These are phyloP conservation scores for Pterois miles DNA, from an alignment of 2,797 vertebrate species.

Conservation along the genomic window DNA sequence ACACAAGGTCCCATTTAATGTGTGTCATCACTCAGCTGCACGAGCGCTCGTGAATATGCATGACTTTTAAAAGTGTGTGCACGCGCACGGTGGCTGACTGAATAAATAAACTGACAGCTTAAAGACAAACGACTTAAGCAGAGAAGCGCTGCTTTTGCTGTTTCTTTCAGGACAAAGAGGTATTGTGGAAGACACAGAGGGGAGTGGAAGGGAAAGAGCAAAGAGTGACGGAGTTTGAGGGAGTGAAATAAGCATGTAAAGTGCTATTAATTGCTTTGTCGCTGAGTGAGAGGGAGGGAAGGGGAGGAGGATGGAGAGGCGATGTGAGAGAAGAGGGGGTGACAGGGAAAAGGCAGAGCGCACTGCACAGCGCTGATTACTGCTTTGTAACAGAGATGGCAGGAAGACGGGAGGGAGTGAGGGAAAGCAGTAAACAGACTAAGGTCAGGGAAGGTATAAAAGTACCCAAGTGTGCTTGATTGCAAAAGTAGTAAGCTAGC, in stretches of 20 bases:
- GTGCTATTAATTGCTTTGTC: conserved; percentile 65
- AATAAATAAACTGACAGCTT: conserved; percentile 50
- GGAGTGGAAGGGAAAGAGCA: conserved; percentile 19
- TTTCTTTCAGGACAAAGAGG: conserved; percentile 15
- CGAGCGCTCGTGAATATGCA: conserved; percentile 19
- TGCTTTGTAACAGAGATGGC: conserved; percentile 58
- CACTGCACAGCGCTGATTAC: conserved; percentile 59
- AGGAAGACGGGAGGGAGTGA: conserved; percentile 13
- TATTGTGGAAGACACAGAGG: conserved; percentile 15
- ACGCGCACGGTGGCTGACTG: conserved; percentile 2
- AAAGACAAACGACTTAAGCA: conserved; percentile 60
- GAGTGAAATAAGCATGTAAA: conserved; percentile 38
- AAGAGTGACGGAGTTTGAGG: conserved; percentile 3
- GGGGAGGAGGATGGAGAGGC: conserved; percentile 39
- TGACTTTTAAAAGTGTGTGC: conserved; percentile 5
- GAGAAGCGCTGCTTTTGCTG: neutral
- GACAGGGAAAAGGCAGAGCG: conserved; percentile 31
- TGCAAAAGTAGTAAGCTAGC: conserved; percentile 38
- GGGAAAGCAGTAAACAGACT: conserved; percentile 54
- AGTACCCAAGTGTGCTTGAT: conserved; percentile 41
- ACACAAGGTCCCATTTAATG: conserved; percentile 38
- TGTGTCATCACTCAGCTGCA: conserved; percentile 29
- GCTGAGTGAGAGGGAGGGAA: conserved; percentile 39
- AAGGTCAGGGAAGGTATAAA: conserved; percentile 55
- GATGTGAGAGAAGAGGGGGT: conserved; percentile 36